phyloP scores from a whole-genome alignment of 2,113 vertebrate species.

The Labeo catla region DNA sequence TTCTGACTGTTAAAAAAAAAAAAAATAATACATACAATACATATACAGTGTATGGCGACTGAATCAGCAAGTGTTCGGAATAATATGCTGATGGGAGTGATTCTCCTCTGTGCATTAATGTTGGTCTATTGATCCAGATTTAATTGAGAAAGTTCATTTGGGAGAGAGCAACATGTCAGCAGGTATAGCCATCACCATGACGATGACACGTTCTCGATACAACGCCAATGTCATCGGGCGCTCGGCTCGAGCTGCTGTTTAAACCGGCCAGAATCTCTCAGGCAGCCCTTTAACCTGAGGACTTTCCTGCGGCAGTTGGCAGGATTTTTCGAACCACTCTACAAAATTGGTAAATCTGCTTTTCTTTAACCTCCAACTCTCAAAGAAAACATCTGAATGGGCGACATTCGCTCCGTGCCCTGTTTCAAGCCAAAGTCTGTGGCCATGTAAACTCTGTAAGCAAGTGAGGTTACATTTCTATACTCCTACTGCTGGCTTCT shows the following conservation, averaged over 20 bases:
- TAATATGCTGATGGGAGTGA: constrained; percentile 50
- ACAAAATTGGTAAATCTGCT: constrained; percentile 33
- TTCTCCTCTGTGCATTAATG: constrained; percentile 51
- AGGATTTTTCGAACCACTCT: background rate
- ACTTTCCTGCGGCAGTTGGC: background rate
- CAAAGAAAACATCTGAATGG: constrained; percentile 21
- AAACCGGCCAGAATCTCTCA: background rate
- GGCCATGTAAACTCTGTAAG: background rate
- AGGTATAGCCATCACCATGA: constrained; percentile 40
- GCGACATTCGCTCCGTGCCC: background rate
- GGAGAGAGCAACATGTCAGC: constrained; percentile 51
- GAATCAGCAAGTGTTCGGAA: constrained; percentile 25
- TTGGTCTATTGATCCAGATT: constrained; percentile 51
- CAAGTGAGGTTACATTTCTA: background rate
- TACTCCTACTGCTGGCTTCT: background rate
- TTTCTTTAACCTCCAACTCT: constrained; percentile 15
- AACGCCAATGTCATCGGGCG: constrained; percentile 36
- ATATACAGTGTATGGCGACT: background rate
- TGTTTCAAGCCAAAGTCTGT: background rate
- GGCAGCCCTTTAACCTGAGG: background rate
- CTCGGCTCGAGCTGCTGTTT: background rate
- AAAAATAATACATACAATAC: background rate
- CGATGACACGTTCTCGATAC: constrained; percentile 21
- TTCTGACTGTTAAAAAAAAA: background rate
- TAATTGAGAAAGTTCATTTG: constrained; percentile 60